Base-by-base conservation (phyloP, 1,140 invertebrate genomes). In the Drosophila novamexicana region DNA sequence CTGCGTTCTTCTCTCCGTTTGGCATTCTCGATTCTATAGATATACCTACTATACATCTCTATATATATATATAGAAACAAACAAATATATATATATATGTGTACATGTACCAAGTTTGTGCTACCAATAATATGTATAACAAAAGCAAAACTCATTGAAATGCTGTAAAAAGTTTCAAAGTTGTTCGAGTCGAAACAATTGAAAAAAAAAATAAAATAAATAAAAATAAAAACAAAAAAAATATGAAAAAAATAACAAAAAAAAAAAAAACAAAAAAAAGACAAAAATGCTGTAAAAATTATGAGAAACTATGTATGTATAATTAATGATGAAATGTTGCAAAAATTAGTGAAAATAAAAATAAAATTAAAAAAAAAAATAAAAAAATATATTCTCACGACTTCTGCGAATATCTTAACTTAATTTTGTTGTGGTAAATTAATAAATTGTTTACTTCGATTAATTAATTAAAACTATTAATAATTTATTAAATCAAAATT, bases 301-400 rank as follows among this genome's bases (percentile, higher is more conserved):
- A 84, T 86, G 78, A 84, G 50, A 85, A 84, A 81, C 78, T 85
- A 85, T 85, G 82, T 81, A 86, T 85, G 81, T 85, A 85, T 81
- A 85, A 75, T 86, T 72, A 86, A 74, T 45, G 58, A 77, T 76
- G 77, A 86, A 86, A 86, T 86, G 75, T 85, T 85, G 81, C 82
- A 86, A 80, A 86, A 80, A 86, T 86, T 85, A 85, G 81, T 85
- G 66, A 85, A 86, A 85, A 86, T 85, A 86, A 85, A 81, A 85
- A 77, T 53, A 7, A 72, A 76, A 72, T 61, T 68, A 36, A 36
- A 85, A 84, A 78, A 75, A 37, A 37, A 37, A 34, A 34, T 1
- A 9, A 9, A 47, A 47, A 9, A 47, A 34, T 29, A 34, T 29
- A 29, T 29, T 29, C 22, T 5, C 0, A 29, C 22, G 22, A 29